phyloP scores from a whole-genome alignment of 2,888 invertebrate genomes.

The Sericinus montela region DNA sequence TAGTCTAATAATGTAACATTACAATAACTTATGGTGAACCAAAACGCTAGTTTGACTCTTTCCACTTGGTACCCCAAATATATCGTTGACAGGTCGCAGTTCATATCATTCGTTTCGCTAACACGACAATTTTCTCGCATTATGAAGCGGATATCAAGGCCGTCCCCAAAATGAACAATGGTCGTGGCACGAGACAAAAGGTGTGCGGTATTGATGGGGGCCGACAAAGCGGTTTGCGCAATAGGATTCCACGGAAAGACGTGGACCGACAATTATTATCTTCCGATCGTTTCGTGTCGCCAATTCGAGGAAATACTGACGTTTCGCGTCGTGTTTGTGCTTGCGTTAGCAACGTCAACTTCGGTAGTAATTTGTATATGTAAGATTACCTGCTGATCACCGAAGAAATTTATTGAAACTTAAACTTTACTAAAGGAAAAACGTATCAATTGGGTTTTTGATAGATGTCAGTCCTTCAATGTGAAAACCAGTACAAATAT shows the following conservation, averaged over 20 bases:
- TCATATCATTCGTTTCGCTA: conserved; percentile 22
- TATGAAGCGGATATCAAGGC: conserved; percentile 63
- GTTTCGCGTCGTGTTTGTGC: conserved; percentile 31
- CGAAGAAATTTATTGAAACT: too few species aligned
- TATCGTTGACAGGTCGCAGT: too few species aligned
- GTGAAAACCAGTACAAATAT: too few species aligned
- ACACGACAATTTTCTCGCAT: conserved; percentile 46
- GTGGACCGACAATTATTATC: conserved; percentile 76
- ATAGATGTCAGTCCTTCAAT: too few species aligned
- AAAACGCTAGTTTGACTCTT: too few species aligned
- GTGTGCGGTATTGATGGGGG: conserved; percentile 58
- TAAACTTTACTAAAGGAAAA: too few species aligned
- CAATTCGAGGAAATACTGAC: conserved; percentile 57
- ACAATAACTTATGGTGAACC: too few species aligned
- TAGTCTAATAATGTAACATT: too few species aligned
- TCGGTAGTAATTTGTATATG: too few species aligned
- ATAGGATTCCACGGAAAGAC: conserved; percentile 75
- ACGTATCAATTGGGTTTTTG: too few species aligned
- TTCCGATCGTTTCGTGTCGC: conserved; percentile 60
- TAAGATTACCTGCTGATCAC: too few species aligned
- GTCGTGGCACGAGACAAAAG: conserved; percentile 71
- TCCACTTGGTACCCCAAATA: too few species aligned
- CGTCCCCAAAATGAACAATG: conserved; percentile 71
- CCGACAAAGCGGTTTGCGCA: conserved; percentile 78
- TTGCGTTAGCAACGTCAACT: background rate